phyloP scores from a whole-genome alignment of 2,797 vertebrate species.

The Thaleichthys pacificus region DNA sequence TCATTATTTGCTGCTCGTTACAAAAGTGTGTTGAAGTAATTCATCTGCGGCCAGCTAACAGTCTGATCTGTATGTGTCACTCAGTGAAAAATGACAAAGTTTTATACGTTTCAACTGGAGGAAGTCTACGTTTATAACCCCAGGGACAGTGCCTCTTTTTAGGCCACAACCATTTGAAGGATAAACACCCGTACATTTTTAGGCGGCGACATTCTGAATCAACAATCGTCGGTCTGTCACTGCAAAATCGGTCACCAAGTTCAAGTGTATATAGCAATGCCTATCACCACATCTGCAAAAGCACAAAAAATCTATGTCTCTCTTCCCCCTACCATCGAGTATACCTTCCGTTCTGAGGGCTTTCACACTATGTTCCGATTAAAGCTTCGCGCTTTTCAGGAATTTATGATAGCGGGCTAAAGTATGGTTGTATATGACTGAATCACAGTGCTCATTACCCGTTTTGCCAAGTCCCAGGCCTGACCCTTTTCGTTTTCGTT shows the following conservation, averaged over 20 bases:
- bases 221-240: slow-evolving; percentile 34
- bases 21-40: not conserved
- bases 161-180: slow-evolving; percentile 59
- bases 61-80: slow-evolving; percentile 31
- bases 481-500: slow-evolving; percentile 77
- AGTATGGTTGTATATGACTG: slow-evolving; percentile 53
- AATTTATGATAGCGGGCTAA: slow-evolving; percentile 48
- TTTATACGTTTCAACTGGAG: slow-evolving; percentile 41
- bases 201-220: slow-evolving; percentile 30
- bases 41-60: not conserved
- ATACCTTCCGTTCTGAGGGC: slow-evolving; percentile 62
- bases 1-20: not conserved
- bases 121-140: slow-evolving; percentile 48
- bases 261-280: slow-evolving; percentile 64
- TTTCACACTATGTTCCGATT: slow-evolving; percentile 45
- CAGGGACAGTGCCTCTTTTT: slow-evolving; percentile 47
- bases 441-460: slow-evolving; percentile 76
- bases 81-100: slow-evolving; percentile 43
- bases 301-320: slow-evolving; percentile 41
- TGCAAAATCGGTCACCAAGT: slow-evolving; percentile 60
- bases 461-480: slow-evolving; percentile 79
- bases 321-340: slow-evolving; percentile 63
- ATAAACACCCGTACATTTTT: slow-evolving; percentile 37
- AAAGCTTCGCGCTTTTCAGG: slow-evolving; percentile 54
- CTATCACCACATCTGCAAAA: slow-evolving; percentile 69